These are phyloP conservation scores for Drosophila stalkeri DNA, from an alignment of 2,888 invertebrate genomes.

Conservation along the genomic window DNA sequence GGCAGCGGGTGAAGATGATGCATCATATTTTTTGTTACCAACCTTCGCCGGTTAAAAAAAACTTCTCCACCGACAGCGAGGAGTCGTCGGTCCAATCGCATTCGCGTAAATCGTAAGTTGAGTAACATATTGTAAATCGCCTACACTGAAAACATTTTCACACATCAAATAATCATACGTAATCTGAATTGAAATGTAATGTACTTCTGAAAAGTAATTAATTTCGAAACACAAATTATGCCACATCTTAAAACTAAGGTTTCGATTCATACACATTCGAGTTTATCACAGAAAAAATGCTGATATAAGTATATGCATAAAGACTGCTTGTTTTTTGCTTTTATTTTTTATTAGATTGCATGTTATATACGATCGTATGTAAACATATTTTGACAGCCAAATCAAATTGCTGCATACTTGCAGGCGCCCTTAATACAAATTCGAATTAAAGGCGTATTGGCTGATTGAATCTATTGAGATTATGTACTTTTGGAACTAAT, in stretches of 20 bases:
- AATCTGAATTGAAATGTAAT: not conserved
- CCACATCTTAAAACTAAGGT: not conserved
- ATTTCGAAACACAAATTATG: slow-evolving; percentile 3
- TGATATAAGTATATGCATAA: not conserved
- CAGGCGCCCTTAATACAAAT: slow-evolving; percentile 24
- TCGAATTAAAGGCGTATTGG: slow-evolving; percentile 1
- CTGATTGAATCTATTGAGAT: not conserved
- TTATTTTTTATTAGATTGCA: slow-evolving; percentile 20
- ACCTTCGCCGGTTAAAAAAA: slow-evolving; percentile 92
- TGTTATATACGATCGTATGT: slow-evolving; percentile 16
- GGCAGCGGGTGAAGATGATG: slow-evolving; percentile 94
- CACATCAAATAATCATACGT: slow-evolving; percentile 10
- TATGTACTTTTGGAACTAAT: slow-evolving; percentile 10
- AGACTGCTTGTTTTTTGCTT: slow-evolving; percentile 1
- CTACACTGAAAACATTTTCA: slow-evolving; percentile 7
- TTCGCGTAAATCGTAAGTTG: slow-evolving; percentile 85
- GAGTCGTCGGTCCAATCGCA: slow-evolving; percentile 84
- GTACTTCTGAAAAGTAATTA: not conserved
- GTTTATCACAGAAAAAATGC: not conserved
- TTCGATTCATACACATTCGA: not conserved
- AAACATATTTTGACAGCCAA: not conserved
- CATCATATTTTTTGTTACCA: slow-evolving; percentile 96
- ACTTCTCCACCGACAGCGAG: slow-evolving; percentile 92
- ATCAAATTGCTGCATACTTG: slow-evolving; percentile 28
- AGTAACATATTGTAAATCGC: not conserved